Percentiles rank a stretch among this genome's conserved stretches.
Evolutionary conservation across 2,113 vertebrate genomes (phyloP).

Genomic region (Engystomops pustulosus): DNA sequence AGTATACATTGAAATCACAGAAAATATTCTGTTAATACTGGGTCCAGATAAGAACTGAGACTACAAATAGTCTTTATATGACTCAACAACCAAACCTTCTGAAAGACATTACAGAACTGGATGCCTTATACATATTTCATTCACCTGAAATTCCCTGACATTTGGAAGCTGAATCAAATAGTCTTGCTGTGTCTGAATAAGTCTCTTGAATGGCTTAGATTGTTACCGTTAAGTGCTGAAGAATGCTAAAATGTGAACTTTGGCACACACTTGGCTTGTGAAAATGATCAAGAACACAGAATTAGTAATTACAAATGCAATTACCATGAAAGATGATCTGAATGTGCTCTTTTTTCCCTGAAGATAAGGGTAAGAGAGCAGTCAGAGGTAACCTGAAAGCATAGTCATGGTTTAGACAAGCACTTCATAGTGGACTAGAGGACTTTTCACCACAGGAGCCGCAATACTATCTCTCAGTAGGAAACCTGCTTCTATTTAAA

Average conservation of each 20-base stretch:
- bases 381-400: conserved; percentile 45
- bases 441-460: conserved; percentile 24
- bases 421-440: conserved; percentile 42
- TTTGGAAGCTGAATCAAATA: not conserved
- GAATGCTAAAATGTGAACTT: conserved; percentile 56
- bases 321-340: conserved; percentile 49
- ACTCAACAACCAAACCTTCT: not conserved
- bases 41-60: not conserved
- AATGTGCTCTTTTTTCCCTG: conserved; percentile 15
- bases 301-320: conserved; percentile 41
- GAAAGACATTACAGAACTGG: not conserved
- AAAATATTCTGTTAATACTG: not conserved
- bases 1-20: too few relatives aligned
- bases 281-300: conserved; percentile 38
- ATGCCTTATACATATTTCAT: conserved; percentile 56
- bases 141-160: conserved; percentile 48
- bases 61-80: not conserved
- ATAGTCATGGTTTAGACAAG: conserved; percentile 27
- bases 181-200: conserved; percentile 39
- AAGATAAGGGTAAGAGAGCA: conserved; percentile 37
- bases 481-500: conserved; percentile 34
- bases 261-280: conserved; percentile 17
- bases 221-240: conserved; percentile 55
- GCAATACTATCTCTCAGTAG: conserved; percentile 43
- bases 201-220: conserved; percentile 61